Conservation (phyloP, 2,888 invertebrate species). For the Calameuta idolon region DNA sequence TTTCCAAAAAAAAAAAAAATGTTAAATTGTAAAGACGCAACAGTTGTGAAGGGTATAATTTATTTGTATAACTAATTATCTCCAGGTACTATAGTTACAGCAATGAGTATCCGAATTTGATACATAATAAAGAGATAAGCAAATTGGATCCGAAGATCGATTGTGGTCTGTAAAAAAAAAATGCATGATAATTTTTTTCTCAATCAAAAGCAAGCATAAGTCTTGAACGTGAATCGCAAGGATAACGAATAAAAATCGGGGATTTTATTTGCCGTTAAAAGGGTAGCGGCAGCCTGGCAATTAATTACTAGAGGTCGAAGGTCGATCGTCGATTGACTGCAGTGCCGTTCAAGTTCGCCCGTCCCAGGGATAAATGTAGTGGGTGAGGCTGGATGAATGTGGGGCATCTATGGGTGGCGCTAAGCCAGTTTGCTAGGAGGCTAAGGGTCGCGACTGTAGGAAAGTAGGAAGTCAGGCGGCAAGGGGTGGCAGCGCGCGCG, state of each 20-base stretch:
- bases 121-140: no score
- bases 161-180: neutral
- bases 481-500: constrained; percentile 18
- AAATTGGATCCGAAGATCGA: no score
- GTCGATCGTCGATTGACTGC: constrained; percentile 39
- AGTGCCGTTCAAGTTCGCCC: constrained; percentile 28
- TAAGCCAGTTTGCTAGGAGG: constrained; percentile 50
- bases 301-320: constrained; percentile 37
- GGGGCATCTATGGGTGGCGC: constrained; percentile 44
- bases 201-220: neutral
- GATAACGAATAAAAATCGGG: neutral
- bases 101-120: neutral
- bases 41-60: neutral
- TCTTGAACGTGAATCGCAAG: neutral
- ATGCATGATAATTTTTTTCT: neutral
- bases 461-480: constrained; percentile 25
- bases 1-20: neutral
- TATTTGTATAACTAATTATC: neutral
- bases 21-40: neutral
- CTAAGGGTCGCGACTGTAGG: constrained; percentile 35
- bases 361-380: constrained; percentile 48
- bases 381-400: constrained; percentile 35
- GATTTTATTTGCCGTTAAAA: neutral
- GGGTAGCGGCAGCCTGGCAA: constrained; percentile 23
- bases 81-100: neutral